These are phyloP conservation scores for Excalfactoria chinensis DNA, from an alignment of 2,113 vertebrate genomes.

Conservation along the genomic window DNA sequence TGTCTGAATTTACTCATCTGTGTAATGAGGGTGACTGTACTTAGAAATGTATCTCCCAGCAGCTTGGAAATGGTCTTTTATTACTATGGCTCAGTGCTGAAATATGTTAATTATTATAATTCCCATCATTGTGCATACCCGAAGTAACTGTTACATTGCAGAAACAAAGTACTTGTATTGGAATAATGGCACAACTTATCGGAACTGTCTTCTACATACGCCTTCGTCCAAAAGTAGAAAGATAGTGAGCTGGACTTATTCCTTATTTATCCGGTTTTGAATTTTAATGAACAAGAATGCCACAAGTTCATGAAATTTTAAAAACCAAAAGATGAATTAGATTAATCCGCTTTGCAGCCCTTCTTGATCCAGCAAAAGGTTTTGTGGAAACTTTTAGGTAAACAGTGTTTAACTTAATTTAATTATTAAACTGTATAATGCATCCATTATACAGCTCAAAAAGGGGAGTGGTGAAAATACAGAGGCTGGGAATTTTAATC, in stretches of 20 bases:
- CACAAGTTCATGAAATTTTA: conserved; percentile 9
- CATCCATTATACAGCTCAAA: not conserved
- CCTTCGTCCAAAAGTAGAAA: conserved; percentile 48
- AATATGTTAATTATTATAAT: not conserved
- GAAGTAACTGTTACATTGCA: conserved; percentile 33
- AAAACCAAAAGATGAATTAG: conserved; percentile 21
- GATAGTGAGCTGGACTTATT: conserved; percentile 18
- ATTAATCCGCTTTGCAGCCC: not conserved
- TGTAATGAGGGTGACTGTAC: not conserved
- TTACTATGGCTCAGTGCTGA: not conserved
- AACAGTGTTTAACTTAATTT: conserved; percentile 31
- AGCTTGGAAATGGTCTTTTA: not conserved
- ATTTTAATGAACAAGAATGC: conserved; percentile 38
- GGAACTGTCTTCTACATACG: conserved; percentile 17
- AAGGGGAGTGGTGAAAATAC: not conserved
- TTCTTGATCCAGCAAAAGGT: not conserved
- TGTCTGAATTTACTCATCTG: not conserved
- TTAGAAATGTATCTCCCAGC: not conserved
- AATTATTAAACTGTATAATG: conserved; percentile 13
- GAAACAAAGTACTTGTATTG: not conserved
- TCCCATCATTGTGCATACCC: not conserved
- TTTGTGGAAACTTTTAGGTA: not conserved
- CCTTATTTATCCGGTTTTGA: conserved; percentile 32
- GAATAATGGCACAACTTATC: conserved; percentile 27
- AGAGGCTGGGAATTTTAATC: not conserved